Conservation (phyloP, 2,888 invertebrate species). For the Galeopsomyia nigrocyanea region DNA sequence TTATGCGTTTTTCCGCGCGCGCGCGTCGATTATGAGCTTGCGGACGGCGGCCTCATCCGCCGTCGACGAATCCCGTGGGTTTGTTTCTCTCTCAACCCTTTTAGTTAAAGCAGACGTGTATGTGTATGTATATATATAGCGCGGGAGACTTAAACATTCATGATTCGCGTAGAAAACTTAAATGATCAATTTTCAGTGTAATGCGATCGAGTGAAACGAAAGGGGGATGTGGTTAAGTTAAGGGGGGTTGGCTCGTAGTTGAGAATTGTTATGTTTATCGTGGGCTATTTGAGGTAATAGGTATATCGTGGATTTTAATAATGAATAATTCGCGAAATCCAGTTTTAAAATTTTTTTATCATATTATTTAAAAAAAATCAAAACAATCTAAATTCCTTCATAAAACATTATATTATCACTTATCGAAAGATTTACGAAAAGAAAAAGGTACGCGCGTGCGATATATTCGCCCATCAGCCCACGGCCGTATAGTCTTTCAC, state of each 20-base stretch:
- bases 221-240: too few species aligned
- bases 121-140: too few species aligned
- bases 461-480: not conserved
- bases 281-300: not conserved
- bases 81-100: too few species aligned
- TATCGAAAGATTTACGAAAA: not conserved
- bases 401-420: too few species aligned
- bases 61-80: too few species aligned
- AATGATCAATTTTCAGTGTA: constrained; percentile 19
- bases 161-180: constrained; percentile 16
- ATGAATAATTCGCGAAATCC: too few species aligned
- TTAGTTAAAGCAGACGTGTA: not conserved
- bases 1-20: not conserved
- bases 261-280: not conserved
- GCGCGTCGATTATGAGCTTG: not conserved
- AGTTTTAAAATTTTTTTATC: too few species aligned
- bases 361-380: too few species aligned
- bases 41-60: too few species aligned
- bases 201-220: not conserved
- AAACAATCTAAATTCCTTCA: too few species aligned
- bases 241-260: not conserved
- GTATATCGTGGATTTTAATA: not conserved
- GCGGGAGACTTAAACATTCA: not conserved
- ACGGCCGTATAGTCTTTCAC: not conserved
- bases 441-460: not conserved